These are phyloP conservation scores for Neelides folsomi DNA, from an alignment of 2,888 invertebrate genomes.

Conservation along the genomic window DNA sequence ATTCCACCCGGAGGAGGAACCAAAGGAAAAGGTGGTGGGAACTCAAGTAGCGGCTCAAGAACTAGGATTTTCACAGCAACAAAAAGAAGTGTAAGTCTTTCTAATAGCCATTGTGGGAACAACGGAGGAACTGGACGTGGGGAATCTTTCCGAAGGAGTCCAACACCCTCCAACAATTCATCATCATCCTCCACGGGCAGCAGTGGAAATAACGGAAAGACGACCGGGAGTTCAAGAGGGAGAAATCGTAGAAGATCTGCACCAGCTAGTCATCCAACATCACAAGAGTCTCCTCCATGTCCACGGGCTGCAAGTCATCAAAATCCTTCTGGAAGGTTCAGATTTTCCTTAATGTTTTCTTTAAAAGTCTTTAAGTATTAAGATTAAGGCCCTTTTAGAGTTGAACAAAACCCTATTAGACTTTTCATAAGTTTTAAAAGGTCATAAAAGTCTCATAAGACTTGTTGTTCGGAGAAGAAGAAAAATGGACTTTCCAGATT, in stretches of 20 bases:
- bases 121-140: slow-evolving; percentile 6
- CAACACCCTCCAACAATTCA: slow-evolving; percentile 20
- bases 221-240: slow-evolving; percentile 10
- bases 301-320: no score
- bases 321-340: no score
- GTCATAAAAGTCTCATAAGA: no score
- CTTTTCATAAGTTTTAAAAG: no score
- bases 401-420: no score
- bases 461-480: no score
- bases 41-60: slow-evolving; percentile 5
- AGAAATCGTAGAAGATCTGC: slow-evolving; percentile 21
- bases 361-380: no score
- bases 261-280: slow-evolving; percentile 12
- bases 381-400: no score
- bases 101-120: slow-evolving; percentile 14
- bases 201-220: slow-evolving; percentile 12
- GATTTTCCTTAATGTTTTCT: no score
- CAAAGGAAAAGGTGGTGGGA: no score
- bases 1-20: no score
- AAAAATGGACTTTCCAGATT: no score
- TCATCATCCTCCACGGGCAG: slow-evolving; percentile 20
- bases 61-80: slow-evolving; percentile 25
- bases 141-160: slow-evolving; percentile 17
- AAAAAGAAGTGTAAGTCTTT: slow-evolving; percentile 21
- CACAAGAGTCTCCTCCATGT: slow-evolving; percentile 4